phyloP scores from a whole-genome alignment of 2,113 vertebrate species.

The Eulemur rufifrons region DNA sequence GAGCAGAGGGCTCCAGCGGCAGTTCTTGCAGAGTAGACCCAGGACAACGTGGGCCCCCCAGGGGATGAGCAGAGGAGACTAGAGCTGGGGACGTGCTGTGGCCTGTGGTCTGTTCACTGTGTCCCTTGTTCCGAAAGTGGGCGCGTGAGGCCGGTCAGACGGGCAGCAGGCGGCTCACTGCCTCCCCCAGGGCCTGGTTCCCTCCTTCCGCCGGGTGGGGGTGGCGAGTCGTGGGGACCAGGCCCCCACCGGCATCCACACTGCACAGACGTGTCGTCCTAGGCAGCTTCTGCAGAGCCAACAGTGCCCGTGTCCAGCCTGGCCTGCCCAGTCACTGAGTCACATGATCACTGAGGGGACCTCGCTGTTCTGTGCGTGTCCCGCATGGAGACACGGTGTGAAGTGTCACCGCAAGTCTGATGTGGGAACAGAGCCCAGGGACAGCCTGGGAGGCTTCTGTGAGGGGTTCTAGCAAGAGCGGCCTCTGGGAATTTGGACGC shows the following conservation, averaged over 20 bases:
- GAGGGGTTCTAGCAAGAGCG: no score
- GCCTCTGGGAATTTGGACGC: background rate
- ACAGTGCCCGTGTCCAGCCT: accelerated
- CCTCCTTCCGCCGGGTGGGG: accelerated
- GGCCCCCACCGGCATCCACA: background rate
- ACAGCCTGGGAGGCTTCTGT: accelerated
- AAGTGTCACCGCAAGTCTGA: accelerated
- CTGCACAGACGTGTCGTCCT: accelerated
- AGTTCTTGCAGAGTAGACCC: background rate
- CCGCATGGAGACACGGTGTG: accelerated
- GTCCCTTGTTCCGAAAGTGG: accelerated
- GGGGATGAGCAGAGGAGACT: background rate
- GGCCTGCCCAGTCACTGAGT: accelerated
- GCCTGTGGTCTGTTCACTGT: background rate
- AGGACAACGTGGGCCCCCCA: background rate
- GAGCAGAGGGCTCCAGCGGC: background rate
- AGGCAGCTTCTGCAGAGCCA: background rate
- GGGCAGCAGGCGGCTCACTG: accelerated
- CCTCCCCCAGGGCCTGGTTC: accelerated
- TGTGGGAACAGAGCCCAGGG: background rate
- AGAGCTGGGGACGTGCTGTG: accelerated
- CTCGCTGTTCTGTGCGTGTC: accelerated
- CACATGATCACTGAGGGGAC: accelerated
- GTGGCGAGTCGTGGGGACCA: accelerated
- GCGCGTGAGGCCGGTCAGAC: background rate